Base-by-base conservation (phyloP, 2,797 vertebrate genomes). In the Myiothlypis coronata region DNA sequence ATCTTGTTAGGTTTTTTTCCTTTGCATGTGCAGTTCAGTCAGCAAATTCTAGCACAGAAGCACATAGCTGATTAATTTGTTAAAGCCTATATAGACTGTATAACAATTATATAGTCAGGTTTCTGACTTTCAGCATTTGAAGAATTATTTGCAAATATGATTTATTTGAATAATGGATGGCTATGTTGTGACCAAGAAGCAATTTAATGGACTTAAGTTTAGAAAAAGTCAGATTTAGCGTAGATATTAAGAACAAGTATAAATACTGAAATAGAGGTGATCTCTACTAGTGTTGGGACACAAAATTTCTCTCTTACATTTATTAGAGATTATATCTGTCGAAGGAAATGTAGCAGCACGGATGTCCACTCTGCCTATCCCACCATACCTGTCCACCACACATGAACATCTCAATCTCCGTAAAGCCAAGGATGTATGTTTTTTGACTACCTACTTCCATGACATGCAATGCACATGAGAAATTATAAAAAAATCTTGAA, bases 401-500 rank as follows among this genome's bases (percentile, higher is more conserved):
- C n/a, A 50, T 0, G 0, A 28, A 57, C 37, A 49, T 19, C 16
- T 10, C 23, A 50, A 18, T 34, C 41, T 64, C 56, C 44, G 13
- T 20, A 67, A 83, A 86, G 28, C 22, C 32, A 52, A 70, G 14
- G 32, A 35, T 20, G 6, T 3, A 43, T 22, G 14, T n/a, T 46
- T 77, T 67, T 65, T 65, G 37, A 72, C 46, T 43, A 68, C 28
- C 14, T 72, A 47, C 26, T 68, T 17, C n/a, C 55, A 82, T 32
- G 19, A 91, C 56, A 87, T 65, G 46, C 8, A 92, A 64, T 34
- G 35, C 8, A 17, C n/a, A 41, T 44, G 11, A 92, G 32, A 81
- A 93, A 90, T 78, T 34, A 84, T 74, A 89, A 69, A 69, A 60
- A 55, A 80, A 81, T 10, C 61, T 57, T 81, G n/a, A 30, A 43